These are phyloP conservation scores for Aplysina aerophoba DNA, from an alignment of 37 sponge, comb jelly and placozoan genomes.

Conservation along the genomic window DNA sequence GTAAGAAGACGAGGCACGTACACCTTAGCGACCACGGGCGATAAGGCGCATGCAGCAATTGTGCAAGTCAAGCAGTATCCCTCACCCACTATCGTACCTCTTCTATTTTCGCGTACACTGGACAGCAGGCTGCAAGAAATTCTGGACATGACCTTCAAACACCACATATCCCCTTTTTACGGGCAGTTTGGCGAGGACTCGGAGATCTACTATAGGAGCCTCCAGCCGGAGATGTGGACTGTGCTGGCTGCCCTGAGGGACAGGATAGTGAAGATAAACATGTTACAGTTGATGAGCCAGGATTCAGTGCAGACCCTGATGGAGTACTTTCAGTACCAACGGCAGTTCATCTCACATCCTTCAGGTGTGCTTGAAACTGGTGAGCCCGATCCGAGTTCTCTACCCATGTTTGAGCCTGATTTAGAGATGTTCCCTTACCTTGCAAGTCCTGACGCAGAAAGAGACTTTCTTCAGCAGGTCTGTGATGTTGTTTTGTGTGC, in stretches of 20 bases:
- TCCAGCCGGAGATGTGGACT: slow-evolving; percentile 62
- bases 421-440: slow-evolving; percentile 62
- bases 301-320: slow-evolving; percentile 48
- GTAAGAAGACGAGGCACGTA: slow-evolving; percentile 44
- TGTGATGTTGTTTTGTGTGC: slow-evolving; percentile 75
- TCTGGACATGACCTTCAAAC: slow-evolving; percentile 44
- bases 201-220: slow-evolving; percentile 58
- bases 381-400: not conserved
- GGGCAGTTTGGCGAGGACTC: slow-evolving; percentile 33
- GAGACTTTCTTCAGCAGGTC: slow-evolving; percentile 71
- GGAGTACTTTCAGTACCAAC: slow-evolving; percentile 50
- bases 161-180: slow-evolving; percentile 62
- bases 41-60: not conserved
- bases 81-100: not conserved
- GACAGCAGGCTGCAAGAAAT: slow-evolving; percentile 28
- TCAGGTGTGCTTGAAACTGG: not conserved
- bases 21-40: slow-evolving; percentile 23
- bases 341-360: slow-evolving; percentile 18
- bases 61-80: slow-evolving; percentile 15
- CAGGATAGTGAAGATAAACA: slow-evolving; percentile 57
- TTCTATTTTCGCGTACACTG: slow-evolving; percentile 14
- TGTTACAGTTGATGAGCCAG: slow-evolving; percentile 56
- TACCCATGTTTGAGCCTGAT: slow-evolving; percentile 44
- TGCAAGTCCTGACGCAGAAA: slow-evolving; percentile 58
- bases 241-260: slow-evolving; percentile 38